Evolutionary conservation across 2,113 vertebrate genomes (phyloP), one percentile per base, ranked within the genome.

Genomic region (Microcebus ravelobensis): DNA sequence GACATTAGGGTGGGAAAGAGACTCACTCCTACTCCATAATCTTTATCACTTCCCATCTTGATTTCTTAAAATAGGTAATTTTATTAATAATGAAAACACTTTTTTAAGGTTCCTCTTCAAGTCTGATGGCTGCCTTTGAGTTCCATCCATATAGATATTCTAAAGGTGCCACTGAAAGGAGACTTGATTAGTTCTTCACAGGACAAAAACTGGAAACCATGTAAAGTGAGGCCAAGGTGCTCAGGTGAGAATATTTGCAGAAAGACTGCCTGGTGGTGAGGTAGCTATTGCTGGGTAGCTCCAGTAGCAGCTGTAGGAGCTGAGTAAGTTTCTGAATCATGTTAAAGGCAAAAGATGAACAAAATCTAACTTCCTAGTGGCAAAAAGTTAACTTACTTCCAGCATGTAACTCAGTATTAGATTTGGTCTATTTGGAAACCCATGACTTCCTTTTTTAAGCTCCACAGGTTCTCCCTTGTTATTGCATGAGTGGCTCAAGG

Each of bases 161-260:
- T 59, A 27, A 81, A 70, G 0, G 11, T 57, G 45, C 9, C 59
- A n/a, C 23, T 59, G 63, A 76, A 83, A 94, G 34, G 45, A 86
- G 39, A 21, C n/a, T n/a, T 39, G 42, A 55, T 18, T 15, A 31
- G 23, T 55, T 68, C 55, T 74, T 39, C 15, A 5, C 36, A 27
- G 45, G 55, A 29, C n/a, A 71, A 57, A 80, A 23, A 27, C 36
- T 82, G 39, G 15, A 74, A 65, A 55, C 17, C 29, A 59, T 3
- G 0, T 2, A 36, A 23, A 23, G 31, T 11, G 27, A 70, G 21
- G 1, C 59, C 10, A 84, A 50, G 11, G 2, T 29, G 13, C 23
- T 39, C 34, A 11, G 18, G 52, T 29, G 61, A 76, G 8, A 21
- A 6, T 5, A 4, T 17, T 63, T 39, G 14, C 31, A 36, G 63